phyloP scores from a whole-genome alignment of 2,113 vertebrate genomes.

The Paracanthobrama guichenoti region DNA sequence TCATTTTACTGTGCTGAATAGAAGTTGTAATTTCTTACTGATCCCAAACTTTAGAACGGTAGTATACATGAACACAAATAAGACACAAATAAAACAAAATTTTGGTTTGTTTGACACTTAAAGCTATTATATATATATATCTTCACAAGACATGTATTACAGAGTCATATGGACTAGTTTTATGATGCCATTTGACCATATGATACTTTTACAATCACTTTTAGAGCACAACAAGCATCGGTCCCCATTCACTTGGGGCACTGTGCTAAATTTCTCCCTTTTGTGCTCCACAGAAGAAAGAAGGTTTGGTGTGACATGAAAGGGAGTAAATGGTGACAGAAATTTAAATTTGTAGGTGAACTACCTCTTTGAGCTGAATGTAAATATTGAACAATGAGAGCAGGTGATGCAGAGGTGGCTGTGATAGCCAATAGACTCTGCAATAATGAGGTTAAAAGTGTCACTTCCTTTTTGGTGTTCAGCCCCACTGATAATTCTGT shows the following conservation, averaged over 20 bases:
- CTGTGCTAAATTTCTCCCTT: not conserved
- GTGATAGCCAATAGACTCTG: not conserved
- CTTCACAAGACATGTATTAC: not conserved
- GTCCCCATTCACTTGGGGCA: not conserved
- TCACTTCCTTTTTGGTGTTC: conserved; percentile 6
- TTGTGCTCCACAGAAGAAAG: not conserved
- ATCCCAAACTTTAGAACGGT: no score
- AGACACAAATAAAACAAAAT: no score
- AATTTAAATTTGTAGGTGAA: not conserved
- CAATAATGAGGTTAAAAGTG: conserved; percentile 15
- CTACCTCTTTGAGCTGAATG: not conserved
- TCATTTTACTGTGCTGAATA: no score
- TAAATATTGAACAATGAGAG: conserved; percentile 8
- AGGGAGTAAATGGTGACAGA: not conserved
- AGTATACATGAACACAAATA: no score
- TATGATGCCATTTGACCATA: not conserved
- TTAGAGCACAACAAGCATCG: not conserved
- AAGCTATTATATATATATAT: not conserved
- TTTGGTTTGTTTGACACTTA: no score
- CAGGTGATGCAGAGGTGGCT: not conserved
- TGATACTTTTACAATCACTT: not conserved
- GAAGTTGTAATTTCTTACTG: no score
- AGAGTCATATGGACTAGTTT: not conserved
- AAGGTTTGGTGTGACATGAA: not conserved
- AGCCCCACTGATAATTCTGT: not conserved